phyloP scores from a whole-genome alignment of 2,113 vertebrate genomes.

The Engystomops pustulosus region DNA sequence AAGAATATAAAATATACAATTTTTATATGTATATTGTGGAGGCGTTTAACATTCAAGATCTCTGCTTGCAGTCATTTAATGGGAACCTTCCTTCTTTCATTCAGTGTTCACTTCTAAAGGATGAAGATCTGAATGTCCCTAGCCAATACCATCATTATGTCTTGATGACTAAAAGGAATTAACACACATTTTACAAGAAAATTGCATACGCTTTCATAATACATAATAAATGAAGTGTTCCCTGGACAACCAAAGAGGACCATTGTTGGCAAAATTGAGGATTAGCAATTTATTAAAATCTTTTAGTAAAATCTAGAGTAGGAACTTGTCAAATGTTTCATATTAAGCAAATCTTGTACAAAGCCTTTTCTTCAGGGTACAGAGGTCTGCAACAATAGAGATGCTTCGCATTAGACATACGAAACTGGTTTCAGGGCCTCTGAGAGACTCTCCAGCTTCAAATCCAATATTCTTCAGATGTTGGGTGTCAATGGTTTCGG shows the following conservation, averaged over 20 bases:
- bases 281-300: not conserved
- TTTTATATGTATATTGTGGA: too few relatives aligned
- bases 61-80: too few relatives aligned
- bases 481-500: not conserved
- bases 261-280: not conserved
- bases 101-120: not conserved
- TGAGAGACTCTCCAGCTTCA: not conserved
- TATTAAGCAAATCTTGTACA: not conserved
- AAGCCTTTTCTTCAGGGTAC: not conserved
- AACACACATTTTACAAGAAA: not conserved
- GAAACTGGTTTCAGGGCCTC: not conserved
- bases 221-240: not conserved
- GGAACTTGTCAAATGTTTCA: not conserved
- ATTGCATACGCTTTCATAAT: not conserved
- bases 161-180: not conserved
- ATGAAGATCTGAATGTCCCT: too few relatives aligned
- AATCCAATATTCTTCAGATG: not conserved
- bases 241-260: not conserved
- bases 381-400: not conserved
- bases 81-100: too few relatives aligned
- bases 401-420: not conserved
- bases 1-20: too few relatives aligned
- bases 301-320: not conserved
- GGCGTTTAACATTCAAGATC: too few relatives aligned
- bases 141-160: too few relatives aligned